These are phyloP conservation scores for Ailuropoda melanoleuca DNA, from an alignment of 2,113 vertebrate genomes.

Conservation along the genomic window DNA sequence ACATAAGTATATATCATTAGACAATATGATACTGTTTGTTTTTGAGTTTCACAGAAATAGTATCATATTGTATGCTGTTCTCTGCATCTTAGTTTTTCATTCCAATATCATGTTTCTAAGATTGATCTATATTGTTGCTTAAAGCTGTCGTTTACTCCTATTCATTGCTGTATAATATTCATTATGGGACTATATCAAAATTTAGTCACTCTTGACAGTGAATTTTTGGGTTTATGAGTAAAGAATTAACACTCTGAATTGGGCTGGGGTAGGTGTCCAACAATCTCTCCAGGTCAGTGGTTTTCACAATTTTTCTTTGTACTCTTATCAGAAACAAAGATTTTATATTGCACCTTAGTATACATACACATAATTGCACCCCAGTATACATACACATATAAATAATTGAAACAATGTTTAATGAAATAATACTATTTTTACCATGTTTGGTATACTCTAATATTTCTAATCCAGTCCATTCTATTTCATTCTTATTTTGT, in stretches of 20 bases:
- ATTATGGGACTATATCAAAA: not conserved
- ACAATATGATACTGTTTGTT: not conserved
- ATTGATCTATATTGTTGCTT: not conserved
- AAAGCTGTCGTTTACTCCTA: not conserved
- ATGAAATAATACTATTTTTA: constrained; percentile 16
- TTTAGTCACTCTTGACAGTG: not conserved
- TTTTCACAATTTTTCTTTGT: not conserved
- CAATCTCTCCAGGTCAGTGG: not conserved
- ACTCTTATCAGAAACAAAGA: not conserved
- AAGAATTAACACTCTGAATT: not conserved
- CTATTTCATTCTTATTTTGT: not conserved
- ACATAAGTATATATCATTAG: not conserved
- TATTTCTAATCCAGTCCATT: not conserved
- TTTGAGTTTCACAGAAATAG: not conserved
- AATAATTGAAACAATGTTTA: not conserved
- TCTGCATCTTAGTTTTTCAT: not conserved
- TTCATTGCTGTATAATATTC: not conserved
- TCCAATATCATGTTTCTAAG: not conserved
- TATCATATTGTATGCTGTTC: not conserved
- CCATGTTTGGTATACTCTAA: not conserved
- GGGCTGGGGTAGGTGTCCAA: not conserved
- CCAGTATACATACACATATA: not conserved
- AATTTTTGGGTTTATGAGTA: not conserved
- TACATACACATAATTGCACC: not conserved
- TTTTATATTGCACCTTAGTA: not conserved